These are phyloP conservation scores for Tetropium fuscum DNA, from an alignment of 2,888 invertebrate species.

Conservation along the genomic window DNA sequence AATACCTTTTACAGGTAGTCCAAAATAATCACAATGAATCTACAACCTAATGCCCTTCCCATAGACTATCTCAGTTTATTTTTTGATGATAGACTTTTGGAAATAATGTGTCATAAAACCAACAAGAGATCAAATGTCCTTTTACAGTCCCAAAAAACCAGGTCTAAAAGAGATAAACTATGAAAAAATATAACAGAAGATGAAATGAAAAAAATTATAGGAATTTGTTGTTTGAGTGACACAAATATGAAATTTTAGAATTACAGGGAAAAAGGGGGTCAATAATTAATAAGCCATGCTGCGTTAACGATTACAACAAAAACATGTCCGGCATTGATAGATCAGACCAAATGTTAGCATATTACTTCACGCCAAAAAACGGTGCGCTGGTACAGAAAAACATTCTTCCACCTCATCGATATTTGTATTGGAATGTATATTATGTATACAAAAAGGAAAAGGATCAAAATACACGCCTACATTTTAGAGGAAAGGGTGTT, in stretches of 20 bases:
- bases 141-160: no score
- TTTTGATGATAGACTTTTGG: no score
- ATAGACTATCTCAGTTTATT: no score
- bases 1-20: no score
- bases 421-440: slow-evolving; percentile 12
- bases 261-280: neutral
- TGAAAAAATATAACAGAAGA: no score
- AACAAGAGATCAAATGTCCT: no score
- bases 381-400: slow-evolving; percentile 55
- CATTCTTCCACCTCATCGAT: slow-evolving; percentile 49
- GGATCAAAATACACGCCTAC: slow-evolving; percentile 3
- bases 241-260: neutral
- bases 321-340: slow-evolving; percentile 10
- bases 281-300: neutral
- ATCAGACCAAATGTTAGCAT: slow-evolving; percentile 53
- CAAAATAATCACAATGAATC: no score
- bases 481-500: neutral
- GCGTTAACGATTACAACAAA: slow-evolving; percentile 39
- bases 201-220: no score
- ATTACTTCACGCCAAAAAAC: slow-evolving; percentile 54
- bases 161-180: no score
- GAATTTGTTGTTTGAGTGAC: no score
- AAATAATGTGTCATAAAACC: no score
- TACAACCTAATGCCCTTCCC: no score
- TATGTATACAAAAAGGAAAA: slow-evolving; percentile 8